A percentile compares a stretch with the other conserved stretches of the same genome.
Evolutionary conservation across 2,888 invertebrate species (phyloP).

Genomic region (Dichetophora obliterata): DNA sequence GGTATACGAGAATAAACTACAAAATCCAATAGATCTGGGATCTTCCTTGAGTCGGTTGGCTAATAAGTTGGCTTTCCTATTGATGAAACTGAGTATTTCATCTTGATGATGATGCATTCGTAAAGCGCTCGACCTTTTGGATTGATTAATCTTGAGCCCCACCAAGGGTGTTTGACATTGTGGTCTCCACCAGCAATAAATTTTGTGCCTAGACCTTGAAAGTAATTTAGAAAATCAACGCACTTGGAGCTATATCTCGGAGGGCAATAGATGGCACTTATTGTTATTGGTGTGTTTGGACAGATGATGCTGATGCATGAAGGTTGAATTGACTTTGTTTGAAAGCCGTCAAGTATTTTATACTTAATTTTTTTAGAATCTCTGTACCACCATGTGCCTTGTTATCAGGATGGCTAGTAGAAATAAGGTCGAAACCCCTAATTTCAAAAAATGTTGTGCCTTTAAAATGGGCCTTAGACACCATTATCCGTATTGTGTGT

Average conservation of each 20-base stretch:
- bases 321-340: conserved; percentile 18
- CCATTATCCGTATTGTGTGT: conserved; percentile 28
- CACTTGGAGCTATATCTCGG: conserved; percentile 34
- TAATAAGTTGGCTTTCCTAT: conserved; percentile 36
- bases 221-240: conserved; percentile 31
- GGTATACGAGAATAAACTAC: conserved; percentile 18
- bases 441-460: conserved; percentile 39
- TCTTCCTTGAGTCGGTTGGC: conserved; percentile 30
- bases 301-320: conserved; percentile 34
- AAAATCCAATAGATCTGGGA: conserved; percentile 36
- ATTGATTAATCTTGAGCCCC: conserved; percentile 40
- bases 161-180: conserved; percentile 44
- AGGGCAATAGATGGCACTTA: conserved; percentile 33
- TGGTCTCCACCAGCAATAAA: conserved; percentile 45
- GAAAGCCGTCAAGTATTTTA: conserved; percentile 7
- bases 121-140: conserved; percentile 39
- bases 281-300: neutral
- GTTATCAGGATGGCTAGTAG: conserved; percentile 36
- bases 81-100: conserved; percentile 6
- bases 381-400: conserved; percentile 43
- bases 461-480: conserved; percentile 44
- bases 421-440: conserved; percentile 37
- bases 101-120: conserved; percentile 24
- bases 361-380: conserved; percentile 37
- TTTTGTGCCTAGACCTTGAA: conserved; percentile 23